phyloP scores from a whole-genome alignment of 2,113 vertebrate species.

The Zingel zingel region DNA sequence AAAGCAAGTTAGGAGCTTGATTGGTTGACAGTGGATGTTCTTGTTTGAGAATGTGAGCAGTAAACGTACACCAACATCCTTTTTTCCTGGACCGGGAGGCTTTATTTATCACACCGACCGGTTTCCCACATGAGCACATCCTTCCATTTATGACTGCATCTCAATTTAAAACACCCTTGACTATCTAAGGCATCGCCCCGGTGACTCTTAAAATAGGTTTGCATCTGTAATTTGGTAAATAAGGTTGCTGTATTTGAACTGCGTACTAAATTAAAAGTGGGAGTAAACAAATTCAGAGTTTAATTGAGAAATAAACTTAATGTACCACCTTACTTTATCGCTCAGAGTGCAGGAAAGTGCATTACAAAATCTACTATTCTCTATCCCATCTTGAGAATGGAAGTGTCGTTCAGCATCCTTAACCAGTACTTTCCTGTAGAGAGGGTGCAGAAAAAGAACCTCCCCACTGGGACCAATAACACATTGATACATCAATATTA shows the following conservation, averaged over 20 bases:
- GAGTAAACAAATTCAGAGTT: slow-evolving; percentile 8
- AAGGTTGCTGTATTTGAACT: background rate
- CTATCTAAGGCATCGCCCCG: background rate
- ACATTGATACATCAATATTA: background rate
- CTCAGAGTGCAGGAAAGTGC: background rate
- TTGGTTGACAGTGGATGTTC: too few relatives aligned
- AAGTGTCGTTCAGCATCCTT: slow-evolving; percentile 36
- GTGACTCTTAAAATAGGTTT: slow-evolving; percentile 27
- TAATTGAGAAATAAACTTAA: slow-evolving; percentile 7
- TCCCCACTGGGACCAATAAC: slow-evolving; percentile 2
- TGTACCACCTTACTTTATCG: background rate
- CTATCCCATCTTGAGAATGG: background rate
- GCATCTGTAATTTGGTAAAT: slow-evolving; percentile 27
- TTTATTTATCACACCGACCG: slow-evolving; percentile 17
- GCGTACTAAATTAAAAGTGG: slow-evolving; percentile 19
- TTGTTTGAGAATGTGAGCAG: too few relatives aligned
- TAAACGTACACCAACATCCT: too few relatives aligned
- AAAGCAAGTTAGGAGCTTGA: too few relatives aligned
- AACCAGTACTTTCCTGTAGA: background rate
- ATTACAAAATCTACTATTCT: background rate
- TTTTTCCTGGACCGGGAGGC: background rate
- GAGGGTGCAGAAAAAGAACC: background rate
- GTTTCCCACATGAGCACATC: slow-evolving; percentile 13
- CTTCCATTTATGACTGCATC: slow-evolving; percentile 2
- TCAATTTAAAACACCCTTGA: slow-evolving; percentile 31